phyloP scores from a whole-genome alignment of 2,888 invertebrate species.

The Xestobium rufovillosum region DNA sequence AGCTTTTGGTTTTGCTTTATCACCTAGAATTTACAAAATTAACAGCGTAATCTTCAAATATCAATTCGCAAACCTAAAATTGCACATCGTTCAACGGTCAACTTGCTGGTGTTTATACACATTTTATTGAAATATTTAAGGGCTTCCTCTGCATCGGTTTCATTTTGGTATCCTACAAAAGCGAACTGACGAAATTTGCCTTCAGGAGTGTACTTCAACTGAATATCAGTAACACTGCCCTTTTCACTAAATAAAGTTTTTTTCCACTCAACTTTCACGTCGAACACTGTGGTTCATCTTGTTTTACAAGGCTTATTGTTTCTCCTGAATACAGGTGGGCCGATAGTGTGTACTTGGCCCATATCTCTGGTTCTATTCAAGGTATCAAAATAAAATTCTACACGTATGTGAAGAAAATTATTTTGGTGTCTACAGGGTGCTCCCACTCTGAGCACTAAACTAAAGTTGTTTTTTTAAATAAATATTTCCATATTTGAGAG shows the following conservation, averaged over 20 bases:
- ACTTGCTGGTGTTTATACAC: slow-evolving; percentile 74
- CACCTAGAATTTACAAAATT: slow-evolving; percentile 42
- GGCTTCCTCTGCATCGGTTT: slow-evolving; percentile 71
- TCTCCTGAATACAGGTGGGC: too few species aligned
- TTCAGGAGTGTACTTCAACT: slow-evolving; percentile 84
- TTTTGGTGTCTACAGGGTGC: too few species aligned
- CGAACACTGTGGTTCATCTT: too few species aligned
- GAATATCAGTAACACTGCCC: slow-evolving; percentile 87
- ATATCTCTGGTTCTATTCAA: too few species aligned
- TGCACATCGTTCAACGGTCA: slow-evolving; percentile 69
- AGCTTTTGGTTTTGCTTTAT: slow-evolving; percentile 70
- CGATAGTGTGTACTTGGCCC: too few species aligned
- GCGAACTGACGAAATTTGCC: slow-evolving; percentile 91
- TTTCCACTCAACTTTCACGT: too few species aligned
- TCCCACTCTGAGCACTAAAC: too few species aligned
- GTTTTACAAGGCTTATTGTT: too few species aligned
- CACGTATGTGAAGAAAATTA: too few species aligned
- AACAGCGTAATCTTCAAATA: slow-evolving; percentile 19
- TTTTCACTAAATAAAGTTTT: slow-evolving; percentile 68
- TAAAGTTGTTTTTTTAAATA: too few species aligned
- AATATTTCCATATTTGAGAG: too few species aligned
- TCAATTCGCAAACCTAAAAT: slow-evolving; percentile 48
- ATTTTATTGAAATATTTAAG: slow-evolving; percentile 73
- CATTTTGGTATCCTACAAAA: slow-evolving; percentile 83
- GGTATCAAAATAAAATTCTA: too few species aligned